phyloP scores from a whole-genome alignment of 2,113 vertebrate genomes.

The Sceloporus tristichus region DNA sequence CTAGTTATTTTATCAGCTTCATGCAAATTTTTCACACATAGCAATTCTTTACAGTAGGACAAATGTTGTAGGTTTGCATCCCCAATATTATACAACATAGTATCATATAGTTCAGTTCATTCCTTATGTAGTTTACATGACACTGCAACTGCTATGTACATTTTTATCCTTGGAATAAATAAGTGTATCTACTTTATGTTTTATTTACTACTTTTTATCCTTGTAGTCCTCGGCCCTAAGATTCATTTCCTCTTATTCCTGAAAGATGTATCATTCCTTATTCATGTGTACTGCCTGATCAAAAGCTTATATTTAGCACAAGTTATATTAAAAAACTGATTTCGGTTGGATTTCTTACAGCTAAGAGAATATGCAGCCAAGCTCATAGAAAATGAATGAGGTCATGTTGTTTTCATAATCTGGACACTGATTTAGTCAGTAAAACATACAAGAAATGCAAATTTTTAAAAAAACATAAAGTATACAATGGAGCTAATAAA shows the following conservation, averaged over 20 bases:
- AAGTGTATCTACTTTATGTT: constrained; percentile 62
- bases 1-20: too few relatives aligned
- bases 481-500: background rate
- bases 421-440: constrained; percentile 31
- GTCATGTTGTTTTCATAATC: constrained; percentile 58
- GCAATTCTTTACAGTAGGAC: background rate
- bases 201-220: constrained; percentile 67
- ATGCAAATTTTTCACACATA: too few relatives aligned
- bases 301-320: constrained; percentile 71
- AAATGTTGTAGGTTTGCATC: background rate
- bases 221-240: constrained; percentile 61
- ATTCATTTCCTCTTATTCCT: constrained; percentile 72
- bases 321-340: constrained; percentile 53
- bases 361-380: constrained; percentile 50
- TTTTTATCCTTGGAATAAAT: constrained; percentile 37
- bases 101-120: rapidly evolving
- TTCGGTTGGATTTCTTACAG: constrained; percentile 57
- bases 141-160: constrained; percentile 18
- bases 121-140: background rate
- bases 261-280: constrained; percentile 71
- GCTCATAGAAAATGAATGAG: constrained; percentile 65
- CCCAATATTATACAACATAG: background rate
- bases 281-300: constrained; percentile 70
- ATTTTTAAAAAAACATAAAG: background rate
- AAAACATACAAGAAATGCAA: constrained; percentile 34